A percentile compares a stretch with the other conserved stretches of the same genome.
These are phyloP conservation scores for Pseudococcus longispinus DNA, from an alignment of 2,888 invertebrate species.

Conservation along the genomic window DNA sequence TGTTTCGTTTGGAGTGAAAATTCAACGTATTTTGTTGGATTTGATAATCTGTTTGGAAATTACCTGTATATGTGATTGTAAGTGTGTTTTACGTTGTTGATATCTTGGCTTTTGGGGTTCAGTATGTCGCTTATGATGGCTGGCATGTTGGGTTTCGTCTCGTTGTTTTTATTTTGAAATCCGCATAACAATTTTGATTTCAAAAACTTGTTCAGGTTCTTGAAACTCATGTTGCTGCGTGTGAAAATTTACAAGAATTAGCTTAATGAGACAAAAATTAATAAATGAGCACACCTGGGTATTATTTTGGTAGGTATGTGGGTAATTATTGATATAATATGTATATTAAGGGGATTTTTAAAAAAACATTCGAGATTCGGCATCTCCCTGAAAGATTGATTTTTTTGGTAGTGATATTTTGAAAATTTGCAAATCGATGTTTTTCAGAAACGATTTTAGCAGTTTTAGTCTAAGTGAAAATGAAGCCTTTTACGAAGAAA, in stretches of 20 bases:
- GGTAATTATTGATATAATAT: too few relatives aligned
- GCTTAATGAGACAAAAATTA: too few relatives aligned
- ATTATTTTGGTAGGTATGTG: too few relatives aligned
- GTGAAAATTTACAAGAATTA: not conserved
- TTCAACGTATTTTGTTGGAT: not conserved
- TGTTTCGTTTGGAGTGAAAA: not conserved
- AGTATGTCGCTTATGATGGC: not conserved
- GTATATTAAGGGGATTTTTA: too few relatives aligned
- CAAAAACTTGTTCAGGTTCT: not conserved
- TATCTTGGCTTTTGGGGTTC: not conserved
- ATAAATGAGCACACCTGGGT: too few relatives aligned
- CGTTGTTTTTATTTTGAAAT: not conserved
- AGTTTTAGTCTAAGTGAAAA: too few relatives aligned
- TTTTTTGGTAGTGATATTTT: too few relatives aligned
- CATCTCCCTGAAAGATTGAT: too few relatives aligned
- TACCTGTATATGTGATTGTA: constrained; percentile 41
- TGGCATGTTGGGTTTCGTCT: not conserved
- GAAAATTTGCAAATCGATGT: too few relatives aligned
- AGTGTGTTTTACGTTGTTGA: not conserved
- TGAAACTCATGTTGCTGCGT: not conserved
- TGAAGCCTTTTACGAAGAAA: too few relatives aligned
- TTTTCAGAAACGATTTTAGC: too few relatives aligned
- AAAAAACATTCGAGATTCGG: too few relatives aligned
- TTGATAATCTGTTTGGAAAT: not conserved
- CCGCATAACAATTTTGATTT: constrained; percentile 5